Conservation (phyloP, 1,140 invertebrate species). For the Trissolcus basalis region DNA sequence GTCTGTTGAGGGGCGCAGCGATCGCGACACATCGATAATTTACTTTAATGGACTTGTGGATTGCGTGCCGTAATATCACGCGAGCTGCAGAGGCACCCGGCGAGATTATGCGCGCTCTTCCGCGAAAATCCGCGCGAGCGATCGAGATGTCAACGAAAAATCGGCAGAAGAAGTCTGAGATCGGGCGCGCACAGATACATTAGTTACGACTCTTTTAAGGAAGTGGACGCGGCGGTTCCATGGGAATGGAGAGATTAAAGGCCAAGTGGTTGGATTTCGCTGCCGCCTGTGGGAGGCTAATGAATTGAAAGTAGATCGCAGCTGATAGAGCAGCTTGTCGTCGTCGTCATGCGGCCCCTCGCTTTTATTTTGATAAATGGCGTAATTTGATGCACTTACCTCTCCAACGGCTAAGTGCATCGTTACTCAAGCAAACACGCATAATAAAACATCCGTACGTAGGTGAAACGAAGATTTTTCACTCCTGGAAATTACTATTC, state of each 20-base stretch:
- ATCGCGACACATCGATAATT: constrained; percentile 63
- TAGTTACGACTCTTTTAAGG: constrained; percentile 59
- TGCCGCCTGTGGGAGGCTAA: constrained; percentile 51
- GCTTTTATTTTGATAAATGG: constrained; percentile 43
- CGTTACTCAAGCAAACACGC: constrained; percentile 4
- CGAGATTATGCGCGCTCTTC: constrained; percentile 35
- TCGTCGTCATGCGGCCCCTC: constrained; percentile 4
- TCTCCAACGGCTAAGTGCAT: neutral
- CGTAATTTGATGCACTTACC: constrained; percentile 9
- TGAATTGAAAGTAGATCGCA: constrained; percentile 54
- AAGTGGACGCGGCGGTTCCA: constrained; percentile 32
- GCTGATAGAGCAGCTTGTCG: constrained; percentile 35
- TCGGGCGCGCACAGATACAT: constrained; percentile 42
- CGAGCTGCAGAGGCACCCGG: constrained; percentile 40
- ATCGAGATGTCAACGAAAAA: constrained; percentile 53
- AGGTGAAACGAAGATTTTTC: constrained; percentile 1
- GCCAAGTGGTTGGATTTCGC: constrained; percentile 51
- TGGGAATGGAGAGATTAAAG: constrained; percentile 55
- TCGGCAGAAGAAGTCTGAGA: constrained; percentile 37
- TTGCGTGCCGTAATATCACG: constrained; percentile 58
- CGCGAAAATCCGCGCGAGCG: constrained; percentile 47
- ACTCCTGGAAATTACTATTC: neutral
- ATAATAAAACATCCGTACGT: constrained; percentile 2
- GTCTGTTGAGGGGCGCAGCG: constrained; percentile 8
- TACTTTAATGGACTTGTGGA: constrained; percentile 60